A percentile compares a stretch with the other conserved stretches of the same genome.
Evolutionary conservation across 2,888 invertebrate species (phyloP).

Genomic region (Philopedon plagiatum): DNA sequence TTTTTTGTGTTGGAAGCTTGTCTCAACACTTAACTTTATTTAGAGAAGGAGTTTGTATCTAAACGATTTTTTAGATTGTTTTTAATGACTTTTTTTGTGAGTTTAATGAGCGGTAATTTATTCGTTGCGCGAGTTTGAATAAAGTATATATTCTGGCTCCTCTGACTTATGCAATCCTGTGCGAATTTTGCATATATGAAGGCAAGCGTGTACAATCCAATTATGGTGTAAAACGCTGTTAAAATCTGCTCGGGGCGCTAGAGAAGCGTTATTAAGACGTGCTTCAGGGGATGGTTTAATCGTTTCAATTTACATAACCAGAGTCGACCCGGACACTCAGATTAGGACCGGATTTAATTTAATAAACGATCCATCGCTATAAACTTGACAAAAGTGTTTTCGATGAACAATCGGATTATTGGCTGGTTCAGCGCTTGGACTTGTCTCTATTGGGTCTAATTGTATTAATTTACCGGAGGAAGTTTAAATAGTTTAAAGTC

Average conservation of each 20-base stretch:
- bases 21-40: no score
- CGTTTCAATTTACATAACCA: constrained; percentile 28
- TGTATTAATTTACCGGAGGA: neutral
- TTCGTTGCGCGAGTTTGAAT: no score
- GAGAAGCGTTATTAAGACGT: constrained; percentile 20
- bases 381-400: constrained; percentile 39
- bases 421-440: neutral
- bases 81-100: no score
- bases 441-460: constrained; percentile 1
- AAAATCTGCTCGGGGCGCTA: constrained; percentile 20
- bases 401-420: constrained; percentile 37
- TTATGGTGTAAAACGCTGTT: constrained; percentile 23
- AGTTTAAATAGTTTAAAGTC: neutral
- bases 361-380: constrained; percentile 28
- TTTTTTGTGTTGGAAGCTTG: no score
- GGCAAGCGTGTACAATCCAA: constrained; percentile 14
- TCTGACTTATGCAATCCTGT: neutral
- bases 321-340: constrained; percentile 9
- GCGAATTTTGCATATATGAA: neutral
- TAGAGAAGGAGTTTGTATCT: no score
- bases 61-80: no score
- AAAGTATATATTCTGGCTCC: no score
- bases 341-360: constrained; percentile 31
- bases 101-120: no score
- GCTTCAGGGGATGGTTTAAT: constrained; percentile 18